Percentiles rank a stretch among this genome's conserved stretches.
Conservation (phyloP, 2,888 invertebrate species). For the Pomacea canaliculata region DNA sequence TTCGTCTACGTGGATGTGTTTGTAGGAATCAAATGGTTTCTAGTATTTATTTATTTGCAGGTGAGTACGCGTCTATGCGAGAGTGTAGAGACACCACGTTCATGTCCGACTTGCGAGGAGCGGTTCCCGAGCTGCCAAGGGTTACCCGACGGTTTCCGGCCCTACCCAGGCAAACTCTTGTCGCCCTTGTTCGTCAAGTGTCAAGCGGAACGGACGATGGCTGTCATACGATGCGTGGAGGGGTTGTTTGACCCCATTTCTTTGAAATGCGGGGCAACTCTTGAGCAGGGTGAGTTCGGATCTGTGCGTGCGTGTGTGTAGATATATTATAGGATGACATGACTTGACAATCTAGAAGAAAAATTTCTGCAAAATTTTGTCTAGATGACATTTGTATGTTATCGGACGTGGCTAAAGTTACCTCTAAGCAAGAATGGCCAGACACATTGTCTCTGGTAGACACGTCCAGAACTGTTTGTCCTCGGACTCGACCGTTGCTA, state of each 20-base stretch:
- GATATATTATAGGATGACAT: too few relatives aligned
- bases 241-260: conserved; percentile 29
- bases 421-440: too few relatives aligned
- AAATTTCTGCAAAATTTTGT: too few relatives aligned
- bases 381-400: too few relatives aligned
- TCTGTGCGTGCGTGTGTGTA: not conserved
- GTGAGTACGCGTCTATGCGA: conserved; percentile 18
- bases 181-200: conserved; percentile 29
- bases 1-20: too few relatives aligned
- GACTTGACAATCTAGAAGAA: too few relatives aligned
- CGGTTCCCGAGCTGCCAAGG: conserved; percentile 28
- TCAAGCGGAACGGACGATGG: conserved; percentile 25
- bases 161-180: conserved; percentile 23
- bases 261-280: conserved; percentile 17
- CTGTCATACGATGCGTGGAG: conserved; percentile 26
- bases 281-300: conserved; percentile 11
- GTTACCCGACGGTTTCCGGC: conserved; percentile 16
- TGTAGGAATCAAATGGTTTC: too few relatives aligned
- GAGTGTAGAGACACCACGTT: conserved; percentile 16
- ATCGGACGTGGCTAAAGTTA: too few relatives aligned
- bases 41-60: conserved; percentile 4
- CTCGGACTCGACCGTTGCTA: too few relatives aligned
- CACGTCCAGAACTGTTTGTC: too few relatives aligned
- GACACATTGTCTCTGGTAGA: too few relatives aligned
- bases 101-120: conserved; percentile 43